Evolutionary conservation across 2,113 vertebrate genomes (phyloP).

Genomic region (Protobothrops flavoviridis): DNA sequence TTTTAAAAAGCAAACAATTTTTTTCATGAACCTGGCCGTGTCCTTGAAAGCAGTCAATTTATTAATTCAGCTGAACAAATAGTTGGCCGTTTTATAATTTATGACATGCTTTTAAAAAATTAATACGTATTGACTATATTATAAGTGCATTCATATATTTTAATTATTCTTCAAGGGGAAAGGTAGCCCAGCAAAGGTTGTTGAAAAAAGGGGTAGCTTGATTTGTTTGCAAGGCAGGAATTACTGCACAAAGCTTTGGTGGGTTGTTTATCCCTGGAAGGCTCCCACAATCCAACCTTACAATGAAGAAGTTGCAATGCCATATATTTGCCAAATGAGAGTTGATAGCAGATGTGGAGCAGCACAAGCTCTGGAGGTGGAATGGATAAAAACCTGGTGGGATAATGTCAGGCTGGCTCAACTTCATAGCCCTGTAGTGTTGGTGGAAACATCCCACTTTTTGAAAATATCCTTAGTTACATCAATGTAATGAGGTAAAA

Average conservation of each 20-base stretch:
- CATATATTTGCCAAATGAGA: neutral
- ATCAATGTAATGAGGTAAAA: neutral
- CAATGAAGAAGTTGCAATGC: neutral
- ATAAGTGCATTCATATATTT: conserved; percentile 22
- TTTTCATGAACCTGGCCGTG: neutral
- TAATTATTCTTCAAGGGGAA: neutral
- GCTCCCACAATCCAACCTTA: neutral
- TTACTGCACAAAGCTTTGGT: too few species aligned
- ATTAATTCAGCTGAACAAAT: conserved; percentile 21
- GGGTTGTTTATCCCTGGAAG: neutral
- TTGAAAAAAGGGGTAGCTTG: neutral
- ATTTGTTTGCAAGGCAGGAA: neutral
- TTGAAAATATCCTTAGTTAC: neutral
- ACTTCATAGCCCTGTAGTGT: neutral
- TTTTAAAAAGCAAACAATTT: neutral
- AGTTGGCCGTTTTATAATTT: neutral
- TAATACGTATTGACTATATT: neutral
- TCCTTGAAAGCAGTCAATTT: neutral
- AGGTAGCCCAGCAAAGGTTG: conserved; percentile 1
- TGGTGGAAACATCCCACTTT: neutral
- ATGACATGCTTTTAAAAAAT: conserved; percentile 19
- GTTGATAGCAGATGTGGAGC: neutral
- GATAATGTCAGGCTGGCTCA: neutral
- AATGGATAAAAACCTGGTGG: neutral
- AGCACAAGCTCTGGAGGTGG: neutral